Evolutionary conservation across 1,140 invertebrate genomes (phyloP).

Genomic region (Drosophila pandora): DNA sequence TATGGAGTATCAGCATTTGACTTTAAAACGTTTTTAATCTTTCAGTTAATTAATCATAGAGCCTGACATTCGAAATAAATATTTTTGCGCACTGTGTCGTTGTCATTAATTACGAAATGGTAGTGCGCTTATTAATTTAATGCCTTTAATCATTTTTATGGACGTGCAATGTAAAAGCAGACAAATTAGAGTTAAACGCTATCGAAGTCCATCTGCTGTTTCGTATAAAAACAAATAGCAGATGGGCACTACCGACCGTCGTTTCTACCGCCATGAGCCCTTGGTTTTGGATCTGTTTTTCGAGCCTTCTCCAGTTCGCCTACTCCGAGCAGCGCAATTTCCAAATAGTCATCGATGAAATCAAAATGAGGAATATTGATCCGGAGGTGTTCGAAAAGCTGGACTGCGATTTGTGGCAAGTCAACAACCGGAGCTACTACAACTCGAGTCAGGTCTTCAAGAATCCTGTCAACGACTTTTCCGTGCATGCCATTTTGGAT

Average conservation of each 20-base stretch:
- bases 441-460: constrained; percentile 25
- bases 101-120: neutral
- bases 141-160: neutral
- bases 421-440: constrained; percentile 51
- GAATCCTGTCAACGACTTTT: constrained; percentile 14
- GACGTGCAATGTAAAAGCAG: neutral
- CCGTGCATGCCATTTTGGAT: constrained; percentile 24
- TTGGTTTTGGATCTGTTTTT: constrained; percentile 9
- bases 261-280: constrained; percentile 24
- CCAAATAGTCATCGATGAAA: constrained; percentile 40
- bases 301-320: neutral
- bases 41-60: neutral
- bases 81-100: neutral
- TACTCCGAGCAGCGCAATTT: constrained; percentile 32
- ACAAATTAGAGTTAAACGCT: neutral
- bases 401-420: constrained; percentile 41
- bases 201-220: neutral
- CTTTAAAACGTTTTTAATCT: neutral
- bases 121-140: constrained; percentile 3
- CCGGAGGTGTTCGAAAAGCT: neutral
- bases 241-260: neutral
- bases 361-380: constrained; percentile 16
- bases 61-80: neutral
- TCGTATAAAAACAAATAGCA: neutral
- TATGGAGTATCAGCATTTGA: neutral